These are phyloP conservation scores for Labeo catla DNA, from an alignment of 2,113 vertebrate species.

Conservation along the genomic window DNA sequence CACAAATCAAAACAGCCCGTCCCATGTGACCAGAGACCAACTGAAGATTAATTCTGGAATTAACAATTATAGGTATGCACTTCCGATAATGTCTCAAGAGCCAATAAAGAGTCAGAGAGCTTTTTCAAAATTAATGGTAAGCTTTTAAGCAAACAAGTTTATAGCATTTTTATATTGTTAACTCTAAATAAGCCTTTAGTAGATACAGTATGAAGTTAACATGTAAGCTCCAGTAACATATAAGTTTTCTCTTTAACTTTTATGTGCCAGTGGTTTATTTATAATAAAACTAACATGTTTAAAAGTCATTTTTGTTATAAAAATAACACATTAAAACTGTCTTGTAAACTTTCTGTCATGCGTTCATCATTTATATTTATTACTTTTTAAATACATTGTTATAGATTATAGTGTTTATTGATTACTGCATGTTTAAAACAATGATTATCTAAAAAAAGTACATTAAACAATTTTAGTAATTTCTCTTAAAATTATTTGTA, in stretches of 20 bases:
- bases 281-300: not conserved
- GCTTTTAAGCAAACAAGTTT: not conserved
- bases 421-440: not conserved
- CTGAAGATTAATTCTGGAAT: slow-evolving; percentile 51
- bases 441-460: too few species aligned
- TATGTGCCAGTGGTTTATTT: not conserved
- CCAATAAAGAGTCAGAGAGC: not conserved
- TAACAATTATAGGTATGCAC: slow-evolving; percentile 15
- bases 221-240: not conserved
- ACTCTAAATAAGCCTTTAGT: not conserved
- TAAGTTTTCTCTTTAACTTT: not conserved
- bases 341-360: not conserved
- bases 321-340: not conserved
- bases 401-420: not conserved
- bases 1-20: slow-evolving; percentile 32
- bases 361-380: not conserved
- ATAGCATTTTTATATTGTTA: not conserved
- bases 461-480: too few species aligned
- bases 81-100: not conserved
- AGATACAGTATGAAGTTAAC: not conserved
- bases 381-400: not conserved
- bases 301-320: not conserved
- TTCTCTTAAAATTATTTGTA: not conserved
- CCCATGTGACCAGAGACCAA: slow-evolving; percentile 42
- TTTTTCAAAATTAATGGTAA: not conserved